Conservation (phyloP, 2,888 invertebrate species). For the Metalampra italica region DNA sequence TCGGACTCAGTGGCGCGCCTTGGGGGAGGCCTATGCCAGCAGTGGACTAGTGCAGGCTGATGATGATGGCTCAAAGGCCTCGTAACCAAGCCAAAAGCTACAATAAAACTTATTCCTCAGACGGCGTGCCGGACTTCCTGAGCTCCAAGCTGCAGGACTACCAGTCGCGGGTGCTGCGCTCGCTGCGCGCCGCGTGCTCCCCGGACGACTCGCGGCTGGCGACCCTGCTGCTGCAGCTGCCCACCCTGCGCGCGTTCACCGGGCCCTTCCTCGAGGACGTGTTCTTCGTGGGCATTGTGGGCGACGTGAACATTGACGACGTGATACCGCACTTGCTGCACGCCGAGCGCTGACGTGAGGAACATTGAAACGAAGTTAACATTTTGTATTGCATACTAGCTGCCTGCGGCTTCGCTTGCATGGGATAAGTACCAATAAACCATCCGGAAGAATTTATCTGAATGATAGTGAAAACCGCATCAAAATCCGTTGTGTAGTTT, state of each 20-base stretch:
- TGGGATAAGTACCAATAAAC: no score
- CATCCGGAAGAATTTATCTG: no score
- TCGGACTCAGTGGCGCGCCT: no score
- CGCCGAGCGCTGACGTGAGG: slow-evolving; percentile 49
- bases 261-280: slow-evolving; percentile 91
- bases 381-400: no score
- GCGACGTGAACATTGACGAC: slow-evolving; percentile 96
- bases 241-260: slow-evolving; percentile 84
- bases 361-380: no score
- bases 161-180: slow-evolving; percentile 69
- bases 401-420: no score
- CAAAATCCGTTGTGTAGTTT: no score
- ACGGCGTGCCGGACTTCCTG: slow-evolving; percentile 69
- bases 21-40: no score
- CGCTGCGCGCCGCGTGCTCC: slow-evolving; percentile 48
- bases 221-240: slow-evolving; percentile 83
- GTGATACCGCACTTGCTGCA: slow-evolving; percentile 95
- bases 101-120: slow-evolving; percentile 31
- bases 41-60: no score
- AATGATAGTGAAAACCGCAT: no score
- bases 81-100: background rate
- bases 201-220: slow-evolving; percentile 70
- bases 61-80: slow-evolving; percentile 23
- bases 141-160: slow-evolving; percentile 71
- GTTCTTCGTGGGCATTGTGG: slow-evolving; percentile 94